A percentile compares a stretch with the other conserved stretches of the same genome.
Evolutionary conservation across 2,888 invertebrate species (phyloP).

Genomic region (Trachelus troglodyta): DNA sequence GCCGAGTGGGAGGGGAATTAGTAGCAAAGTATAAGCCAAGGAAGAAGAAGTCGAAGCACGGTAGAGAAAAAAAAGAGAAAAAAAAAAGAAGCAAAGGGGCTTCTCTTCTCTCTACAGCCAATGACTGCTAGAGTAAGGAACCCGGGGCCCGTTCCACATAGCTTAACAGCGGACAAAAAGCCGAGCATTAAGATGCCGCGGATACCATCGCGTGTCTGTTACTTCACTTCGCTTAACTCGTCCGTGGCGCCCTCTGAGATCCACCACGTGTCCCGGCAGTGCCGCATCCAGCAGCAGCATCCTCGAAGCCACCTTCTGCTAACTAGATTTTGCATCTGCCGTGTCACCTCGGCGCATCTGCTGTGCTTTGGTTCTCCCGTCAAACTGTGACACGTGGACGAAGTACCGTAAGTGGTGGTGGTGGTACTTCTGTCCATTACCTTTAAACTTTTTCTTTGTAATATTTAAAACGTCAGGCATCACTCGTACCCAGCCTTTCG

Average conservation of each 20-base stretch:
- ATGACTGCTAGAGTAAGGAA: neutral
- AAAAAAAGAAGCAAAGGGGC: too few species aligned
- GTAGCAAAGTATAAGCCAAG: neutral
- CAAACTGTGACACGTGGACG: neutral
- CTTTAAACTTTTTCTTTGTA: neutral
- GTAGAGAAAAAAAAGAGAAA: neutral
- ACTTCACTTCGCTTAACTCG: conserved; percentile 23
- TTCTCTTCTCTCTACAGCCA: neutral
- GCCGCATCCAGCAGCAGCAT: neutral
- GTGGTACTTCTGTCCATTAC: neutral
- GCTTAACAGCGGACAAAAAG: conserved; percentile 23
- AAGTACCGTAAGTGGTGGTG: neutral
- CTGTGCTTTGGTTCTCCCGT: neutral
- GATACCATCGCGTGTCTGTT: conserved; percentile 24
- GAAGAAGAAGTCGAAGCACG: neutral
- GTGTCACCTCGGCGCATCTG: too few species aligned
- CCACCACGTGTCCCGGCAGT: neutral
- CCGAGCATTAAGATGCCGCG: conserved; percentile 22
- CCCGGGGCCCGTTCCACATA: conserved; percentile 19
- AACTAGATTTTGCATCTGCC: neutral
- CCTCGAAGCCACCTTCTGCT: neutral
- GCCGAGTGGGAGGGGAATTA: neutral
- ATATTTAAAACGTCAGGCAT: neutral
- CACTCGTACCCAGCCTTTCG: neutral
- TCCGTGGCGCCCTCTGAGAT: neutral